Evolutionary conservation across 1,140 invertebrate genomes (phyloP), one percentile per base, ranked within the genome.

Genomic region (Leptestheria dahalacensis): DNA sequence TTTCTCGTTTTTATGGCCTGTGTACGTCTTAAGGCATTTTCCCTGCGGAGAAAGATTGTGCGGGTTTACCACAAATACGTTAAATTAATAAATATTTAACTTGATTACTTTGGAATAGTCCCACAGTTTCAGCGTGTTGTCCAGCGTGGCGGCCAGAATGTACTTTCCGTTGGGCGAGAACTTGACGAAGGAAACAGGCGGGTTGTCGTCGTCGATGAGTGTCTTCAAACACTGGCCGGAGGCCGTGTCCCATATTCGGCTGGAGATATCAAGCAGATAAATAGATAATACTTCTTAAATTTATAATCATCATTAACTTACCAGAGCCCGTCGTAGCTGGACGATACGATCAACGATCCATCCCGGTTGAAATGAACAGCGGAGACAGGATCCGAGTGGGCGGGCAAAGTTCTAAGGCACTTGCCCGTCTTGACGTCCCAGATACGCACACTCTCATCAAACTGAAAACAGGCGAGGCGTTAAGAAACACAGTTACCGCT

Each of bases 91-190:
- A 12, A 52, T 26, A 33, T 64, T 69, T 65, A 49, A 59, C 59
- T 61, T 57, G 21, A 41, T 57, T 64, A 78, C 78, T 79, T 99
- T 97, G 61, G 89, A 95, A 73, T 98, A 99, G 73, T 99, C 97
- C 97, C 97, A 99, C 49, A 99, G 73, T 75, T 99, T 99, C 2
- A 99, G 78, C 10, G 92, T 97, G 71, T 97, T 99, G 72, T 99
- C 96, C 59, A 99, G 74, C 1, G 96, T 99, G 18, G 96, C 95
- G 4, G 96, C 92, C 55, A 99, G 74, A 62, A 99, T 98, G 68
- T 99, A 99, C 76, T 99, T 99, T 64, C 96, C 96, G 74, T 99
- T 99, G 0, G 97, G 97, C 48, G 96, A 99, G 75, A 99, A 99
- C 73, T 99, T 99, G 0, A 99, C 97, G 80, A 98, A 99, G 9